Percentiles rank a stretch among this genome's conserved stretches.
Evolutionary conservation across 2,797 vertebrate genomes (phyloP).

Genomic region (Apodemus agrarius): DNA sequence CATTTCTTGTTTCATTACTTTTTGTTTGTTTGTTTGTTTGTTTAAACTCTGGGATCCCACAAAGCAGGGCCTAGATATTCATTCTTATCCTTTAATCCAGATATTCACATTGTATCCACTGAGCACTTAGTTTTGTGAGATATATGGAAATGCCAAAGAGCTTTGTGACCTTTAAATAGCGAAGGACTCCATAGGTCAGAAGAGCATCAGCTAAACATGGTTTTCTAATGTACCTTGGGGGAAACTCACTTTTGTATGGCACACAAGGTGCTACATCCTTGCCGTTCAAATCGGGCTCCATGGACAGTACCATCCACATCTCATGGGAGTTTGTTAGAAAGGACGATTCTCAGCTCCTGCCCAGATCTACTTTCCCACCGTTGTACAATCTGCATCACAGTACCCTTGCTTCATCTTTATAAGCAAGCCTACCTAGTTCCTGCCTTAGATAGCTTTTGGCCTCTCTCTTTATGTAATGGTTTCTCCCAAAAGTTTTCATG

Average conservation of each 20-base stretch:
- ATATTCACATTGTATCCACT: background rate
- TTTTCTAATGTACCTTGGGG: background rate
- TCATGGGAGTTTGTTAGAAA: background rate
- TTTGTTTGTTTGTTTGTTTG: background rate
- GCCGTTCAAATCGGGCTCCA: background rate
- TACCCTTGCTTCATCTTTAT: background rate
- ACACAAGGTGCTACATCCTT: background rate
- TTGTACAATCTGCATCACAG: accelerated
- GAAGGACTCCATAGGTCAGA: background rate
- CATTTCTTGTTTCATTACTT: background rate
- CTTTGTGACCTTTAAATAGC: background rate
- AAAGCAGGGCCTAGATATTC: background rate
- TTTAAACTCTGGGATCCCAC: background rate
- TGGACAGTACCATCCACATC: background rate
- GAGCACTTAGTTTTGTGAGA: background rate
- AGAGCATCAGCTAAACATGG: background rate
- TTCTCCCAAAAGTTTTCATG: background rate
- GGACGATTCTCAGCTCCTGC: background rate
- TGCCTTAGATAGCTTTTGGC: background rate
- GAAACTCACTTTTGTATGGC: background rate
- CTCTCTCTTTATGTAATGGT: background rate
- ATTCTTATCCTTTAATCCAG: background rate
- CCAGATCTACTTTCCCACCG: background rate
- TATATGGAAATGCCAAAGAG: background rate
- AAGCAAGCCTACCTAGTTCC: background rate